Evolutionary conservation across 1,140 invertebrate genomes (phyloP).

Genomic region (Drosophila simulans): DNA sequence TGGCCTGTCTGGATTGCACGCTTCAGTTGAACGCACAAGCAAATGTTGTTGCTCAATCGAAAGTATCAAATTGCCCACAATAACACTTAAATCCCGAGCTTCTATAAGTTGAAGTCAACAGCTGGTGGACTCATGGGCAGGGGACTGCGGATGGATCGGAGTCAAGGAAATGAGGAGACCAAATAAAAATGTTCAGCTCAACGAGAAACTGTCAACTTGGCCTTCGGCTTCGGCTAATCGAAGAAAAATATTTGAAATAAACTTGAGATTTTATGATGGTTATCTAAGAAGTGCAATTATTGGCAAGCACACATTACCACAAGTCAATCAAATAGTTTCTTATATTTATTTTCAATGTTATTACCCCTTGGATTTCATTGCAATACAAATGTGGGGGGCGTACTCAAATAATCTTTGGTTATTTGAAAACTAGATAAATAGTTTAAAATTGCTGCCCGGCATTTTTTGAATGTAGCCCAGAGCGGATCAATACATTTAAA

Average conservation of each 20-base stretch:
- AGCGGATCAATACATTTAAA: conserved; percentile 13
- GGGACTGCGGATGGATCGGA: conserved; percentile 4
- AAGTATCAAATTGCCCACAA: conserved; percentile 84
- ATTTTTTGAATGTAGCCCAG: too few species aligned
- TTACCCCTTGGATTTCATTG: not conserved
- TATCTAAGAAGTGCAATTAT: not conserved
- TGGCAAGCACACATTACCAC: conserved; percentile 1
- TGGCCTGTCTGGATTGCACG: conserved; percentile 60
- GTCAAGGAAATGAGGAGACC: conserved; percentile 58
- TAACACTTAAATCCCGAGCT: conserved; percentile 80
- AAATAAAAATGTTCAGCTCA: conserved; percentile 72
- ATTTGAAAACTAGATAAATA: too few species aligned
- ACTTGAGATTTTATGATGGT: conserved; percentile 21
- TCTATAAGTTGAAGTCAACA: conserved; percentile 68
- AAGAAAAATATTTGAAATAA: conserved; percentile 48
- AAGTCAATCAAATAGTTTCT: not conserved
- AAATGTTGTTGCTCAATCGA: conserved; percentile 84
- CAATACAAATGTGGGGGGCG: too few species aligned
- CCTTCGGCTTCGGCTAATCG: conserved; percentile 27
- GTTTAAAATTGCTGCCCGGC: too few species aligned
- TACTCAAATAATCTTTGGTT: too few species aligned
- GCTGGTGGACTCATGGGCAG: not conserved
- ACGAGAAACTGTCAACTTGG: conserved; percentile 42
- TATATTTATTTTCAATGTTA: conserved; percentile 5
- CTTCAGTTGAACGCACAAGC: conserved; percentile 79